Conservation (phyloP, 2,797 vertebrate genomes). For the Discoglossus pictus region DNA sequence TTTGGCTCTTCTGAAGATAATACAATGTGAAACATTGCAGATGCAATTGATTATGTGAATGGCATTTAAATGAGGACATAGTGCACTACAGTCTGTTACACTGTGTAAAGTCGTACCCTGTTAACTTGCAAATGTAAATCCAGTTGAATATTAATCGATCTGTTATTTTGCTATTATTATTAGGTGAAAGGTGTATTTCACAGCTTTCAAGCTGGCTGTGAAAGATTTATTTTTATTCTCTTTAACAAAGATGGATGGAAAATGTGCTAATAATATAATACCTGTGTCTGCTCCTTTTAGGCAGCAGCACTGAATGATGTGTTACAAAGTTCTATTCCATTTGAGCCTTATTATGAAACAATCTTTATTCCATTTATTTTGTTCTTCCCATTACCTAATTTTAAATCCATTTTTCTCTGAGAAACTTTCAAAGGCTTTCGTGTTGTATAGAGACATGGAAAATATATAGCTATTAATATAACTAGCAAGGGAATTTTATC, state of each 20-base stretch:
- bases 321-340: no score
- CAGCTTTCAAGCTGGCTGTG: not conserved
- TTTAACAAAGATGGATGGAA: not conserved
- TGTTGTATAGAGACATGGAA: no score
- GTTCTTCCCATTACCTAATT: no score
- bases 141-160: slow-evolving; percentile 26
- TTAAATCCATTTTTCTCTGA: no score
- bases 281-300: no score
- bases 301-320: no score
- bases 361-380: no score
- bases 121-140: slow-evolving; percentile 12
- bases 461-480: no score
- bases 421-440: no score
- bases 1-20: slow-evolving; percentile 7
- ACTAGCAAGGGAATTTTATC: no score
- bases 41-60: slow-evolving; percentile 42
- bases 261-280: not conserved
- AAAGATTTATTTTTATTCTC: not conserved
- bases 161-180: slow-evolving; percentile 13
- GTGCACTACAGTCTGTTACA: slow-evolving; percentile 24
- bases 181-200: slow-evolving; percentile 20
- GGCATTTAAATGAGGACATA: slow-evolving; percentile 40
- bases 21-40: slow-evolving; percentile 31
- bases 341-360: no score
- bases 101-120: slow-evolving; percentile 16